A percentile compares a stretch with the other conserved stretches of the same genome.
These are phyloP conservation scores for Polietes domitor DNA, from an alignment of 2,888 invertebrate species.

Conservation along the genomic window DNA sequence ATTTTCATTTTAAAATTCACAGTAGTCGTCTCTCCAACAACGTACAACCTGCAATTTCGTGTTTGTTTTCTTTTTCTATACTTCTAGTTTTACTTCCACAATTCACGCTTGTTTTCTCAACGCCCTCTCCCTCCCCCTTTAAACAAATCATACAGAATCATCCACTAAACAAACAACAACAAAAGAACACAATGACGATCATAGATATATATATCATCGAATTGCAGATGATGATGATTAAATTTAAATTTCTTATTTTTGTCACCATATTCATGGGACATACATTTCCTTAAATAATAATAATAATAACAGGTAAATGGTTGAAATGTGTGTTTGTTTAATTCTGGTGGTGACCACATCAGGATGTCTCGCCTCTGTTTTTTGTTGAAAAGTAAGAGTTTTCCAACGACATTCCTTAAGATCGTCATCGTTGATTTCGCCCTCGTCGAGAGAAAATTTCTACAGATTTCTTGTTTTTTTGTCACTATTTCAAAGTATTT, in stretches of 20 bases:
- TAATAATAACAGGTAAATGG: slow-evolving; percentile 12
- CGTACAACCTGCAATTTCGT: slow-evolving; percentile 37
- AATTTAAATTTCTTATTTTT: slow-evolving; percentile 25
- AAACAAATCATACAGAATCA: slow-evolving; percentile 34
- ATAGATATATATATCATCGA: slow-evolving; percentile 33
- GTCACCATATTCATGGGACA: slow-evolving; percentile 8
- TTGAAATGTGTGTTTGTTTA: slow-evolving; percentile 28
- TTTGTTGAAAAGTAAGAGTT: background rate
- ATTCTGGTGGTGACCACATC: slow-evolving; percentile 20
- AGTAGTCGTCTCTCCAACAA: slow-evolving; percentile 22
- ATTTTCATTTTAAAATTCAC: no score
- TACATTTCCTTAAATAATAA: slow-evolving; percentile 30
- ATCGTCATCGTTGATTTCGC: slow-evolving; percentile 40
- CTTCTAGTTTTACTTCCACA: slow-evolving; percentile 17
- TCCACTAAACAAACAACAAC: slow-evolving; percentile 24
- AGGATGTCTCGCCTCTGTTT: background rate
- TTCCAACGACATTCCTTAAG: slow-evolving; percentile 57
- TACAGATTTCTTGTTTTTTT: slow-evolving; percentile 7
- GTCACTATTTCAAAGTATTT: slow-evolving; percentile 50
- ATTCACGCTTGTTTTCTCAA: background rate
- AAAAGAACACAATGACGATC: slow-evolving; percentile 52
- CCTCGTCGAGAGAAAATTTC: slow-evolving; percentile 26
- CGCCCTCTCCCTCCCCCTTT: no score
- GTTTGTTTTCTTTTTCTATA: slow-evolving; percentile 2
- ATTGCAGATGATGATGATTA: slow-evolving; percentile 12